Conservation (phyloP, 2,888 invertebrate genomes). For the Lysandra bellargus region DNA sequence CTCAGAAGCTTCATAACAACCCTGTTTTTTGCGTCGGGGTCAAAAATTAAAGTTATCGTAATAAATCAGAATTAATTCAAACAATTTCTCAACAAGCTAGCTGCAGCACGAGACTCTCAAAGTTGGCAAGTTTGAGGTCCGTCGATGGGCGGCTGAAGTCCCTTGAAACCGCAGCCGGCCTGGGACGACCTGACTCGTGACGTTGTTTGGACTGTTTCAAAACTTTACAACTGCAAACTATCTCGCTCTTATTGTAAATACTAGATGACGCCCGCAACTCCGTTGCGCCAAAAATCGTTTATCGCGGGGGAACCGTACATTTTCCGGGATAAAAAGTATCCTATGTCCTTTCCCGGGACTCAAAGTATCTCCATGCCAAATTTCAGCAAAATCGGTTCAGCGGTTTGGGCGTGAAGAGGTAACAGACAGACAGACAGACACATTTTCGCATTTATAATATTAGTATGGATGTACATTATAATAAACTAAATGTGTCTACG, state of each 20-base stretch:
- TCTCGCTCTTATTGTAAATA: not conserved
- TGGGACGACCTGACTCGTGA: not conserved
- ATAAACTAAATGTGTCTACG: no score
- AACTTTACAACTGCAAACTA: not conserved
- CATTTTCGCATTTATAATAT: no score
- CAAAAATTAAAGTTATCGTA: not conserved
- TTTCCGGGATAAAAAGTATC: no score
- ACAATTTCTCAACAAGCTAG: slow-evolving; percentile 10
- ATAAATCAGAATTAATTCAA: not conserved
- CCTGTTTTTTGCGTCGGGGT: not conserved
- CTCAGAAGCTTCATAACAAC: not conserved
- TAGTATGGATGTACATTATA: not conserved
- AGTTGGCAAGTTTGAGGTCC: slow-evolving; percentile 21
- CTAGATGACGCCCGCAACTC: no score
- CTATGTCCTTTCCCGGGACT: no score
- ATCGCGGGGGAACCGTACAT: no score
- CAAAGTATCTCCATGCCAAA: no score
- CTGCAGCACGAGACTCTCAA: not conserved
- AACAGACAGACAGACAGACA: no score
- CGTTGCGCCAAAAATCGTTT: no score
- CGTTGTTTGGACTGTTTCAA: not conserved
- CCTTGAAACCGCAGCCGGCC: not conserved
- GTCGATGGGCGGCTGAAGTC: slow-evolving; percentile 7
- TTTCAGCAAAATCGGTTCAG: no score
- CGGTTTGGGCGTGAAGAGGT: no score